Evolutionary conservation across 2,888 invertebrate genomes (phyloP), one percentile per base, ranked within the genome.

Genomic region (Pristionchus entomophagus): DNA sequence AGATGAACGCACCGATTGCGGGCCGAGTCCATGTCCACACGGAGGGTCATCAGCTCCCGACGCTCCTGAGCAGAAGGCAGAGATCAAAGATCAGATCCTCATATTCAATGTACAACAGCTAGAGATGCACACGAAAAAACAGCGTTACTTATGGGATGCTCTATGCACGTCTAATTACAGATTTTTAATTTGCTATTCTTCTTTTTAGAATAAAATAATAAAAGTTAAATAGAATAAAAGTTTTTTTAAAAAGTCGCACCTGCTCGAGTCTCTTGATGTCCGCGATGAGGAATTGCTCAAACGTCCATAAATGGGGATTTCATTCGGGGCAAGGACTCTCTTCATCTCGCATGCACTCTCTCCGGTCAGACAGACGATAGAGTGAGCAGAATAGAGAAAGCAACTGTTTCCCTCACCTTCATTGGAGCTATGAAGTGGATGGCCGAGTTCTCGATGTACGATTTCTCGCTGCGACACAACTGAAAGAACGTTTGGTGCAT

Each of bases 221-320:
- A n/a, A n/a, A n/a, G n/a, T n/a, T n/a, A n/a, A n/a, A n/a, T n/a
- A n/a, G n/a, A n/a, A n/a, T n/a, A n/a, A n/a, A n/a, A n/a, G n/a
- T n/a, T n/a, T n/a, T n/a, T 5, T 14, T 56, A 56, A 22, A 14
- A 3, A 65, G 53, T 56, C 84, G 26, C 22, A 84, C 84, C 51
- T 84, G 84, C 35, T 84, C 84, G 53, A 84, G 49, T 49, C 56
- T 65, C 69, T 84, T 84, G 49, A 84, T 56, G 41, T 84, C 84
- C 19, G 84, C 65, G 35, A 62, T 69, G 49, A 84, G 84, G 69
- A 84, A 84, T 84, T 84, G 84, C 84, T 84, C 84, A 84, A 84
- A 84, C 84, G 69, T 84, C 84, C 84, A 82, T 45, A 82, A 82
- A 49, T 38, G 45, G 56, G 17, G 26, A 56, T 32, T 81, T 51